Evolutionary conservation across 2,797 vertebrate species (phyloP).

Genomic region (Danio albolineatus): DNA sequence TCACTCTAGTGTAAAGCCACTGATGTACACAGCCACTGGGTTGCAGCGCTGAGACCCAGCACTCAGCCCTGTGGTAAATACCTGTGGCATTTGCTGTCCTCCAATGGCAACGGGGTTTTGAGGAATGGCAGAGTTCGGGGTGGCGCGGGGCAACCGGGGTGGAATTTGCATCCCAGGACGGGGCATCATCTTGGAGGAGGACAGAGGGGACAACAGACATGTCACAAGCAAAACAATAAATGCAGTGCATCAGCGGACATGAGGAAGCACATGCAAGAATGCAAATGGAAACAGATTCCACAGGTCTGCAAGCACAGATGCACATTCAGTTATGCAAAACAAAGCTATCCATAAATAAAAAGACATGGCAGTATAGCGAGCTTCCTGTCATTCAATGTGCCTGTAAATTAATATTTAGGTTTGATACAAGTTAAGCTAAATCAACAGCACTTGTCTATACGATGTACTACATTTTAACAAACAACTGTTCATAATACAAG

Average conservation of each 20-base stretch:
- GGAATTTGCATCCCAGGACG: conserved; percentile 88
- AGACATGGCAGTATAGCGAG: not conserved
- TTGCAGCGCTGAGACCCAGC: conserved; percentile 39
- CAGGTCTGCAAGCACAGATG: conserved; percentile 42
- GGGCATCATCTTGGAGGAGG: conserved; percentile 88
- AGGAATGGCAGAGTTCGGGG: conserved; percentile 80
- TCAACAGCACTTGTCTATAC: not conserved
- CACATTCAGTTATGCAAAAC: conserved; percentile 36
- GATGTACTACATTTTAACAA: too few species aligned
- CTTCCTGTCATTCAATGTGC: conserved; percentile 21
- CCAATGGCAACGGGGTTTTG: conserved; percentile 81
- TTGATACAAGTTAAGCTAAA: not conserved
- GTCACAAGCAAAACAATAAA: conserved; percentile 85
- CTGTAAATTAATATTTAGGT: not conserved
- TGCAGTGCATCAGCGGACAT: conserved; percentile 75
- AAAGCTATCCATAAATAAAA: conserved; percentile 16
- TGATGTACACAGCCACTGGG: conserved; percentile 45
- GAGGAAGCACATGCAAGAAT: conserved; percentile 74
- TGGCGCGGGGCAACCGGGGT: conserved; percentile 84
- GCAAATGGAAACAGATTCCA: conserved; percentile 44
- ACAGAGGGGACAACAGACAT: conserved; percentile 89
- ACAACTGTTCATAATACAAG: too few species aligned
- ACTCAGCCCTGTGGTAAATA: conserved; percentile 74
- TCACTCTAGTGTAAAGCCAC: conserved; percentile 49
- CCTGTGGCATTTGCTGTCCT: conserved; percentile 89